Percentiles rank a stretch among this genome's conserved stretches.
phyloP scores from a whole-genome alignment of 2,888 invertebrate species.

The Sinhomidia bicolor region DNA sequence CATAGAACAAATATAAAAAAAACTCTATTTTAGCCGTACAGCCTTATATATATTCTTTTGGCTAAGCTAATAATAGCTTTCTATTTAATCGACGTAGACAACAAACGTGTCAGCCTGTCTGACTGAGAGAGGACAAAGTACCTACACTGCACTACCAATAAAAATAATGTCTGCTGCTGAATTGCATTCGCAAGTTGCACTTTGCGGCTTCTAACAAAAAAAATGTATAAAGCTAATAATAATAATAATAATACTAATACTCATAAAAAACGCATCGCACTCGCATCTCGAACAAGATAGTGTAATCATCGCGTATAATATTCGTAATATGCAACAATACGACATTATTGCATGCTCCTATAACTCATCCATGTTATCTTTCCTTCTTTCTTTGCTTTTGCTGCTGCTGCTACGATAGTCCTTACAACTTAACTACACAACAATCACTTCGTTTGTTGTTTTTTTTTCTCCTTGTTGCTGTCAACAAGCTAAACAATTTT shows the following conservation, averaged over 20 bases:
- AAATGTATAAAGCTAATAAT: neutral
- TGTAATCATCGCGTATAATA: neutral
- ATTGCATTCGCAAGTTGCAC: too few relatives aligned
- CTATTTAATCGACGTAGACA: slow-evolving; percentile 54
- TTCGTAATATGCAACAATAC: neutral
- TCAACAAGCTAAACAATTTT: slow-evolving; percentile 11
- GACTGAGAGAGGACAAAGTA: slow-evolving; percentile 24
- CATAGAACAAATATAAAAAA: too few relatives aligned
- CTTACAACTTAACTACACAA: too few relatives aligned
- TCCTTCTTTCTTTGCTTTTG: neutral
- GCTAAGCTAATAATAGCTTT: slow-evolving; percentile 65
- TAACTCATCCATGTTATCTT: neutral
- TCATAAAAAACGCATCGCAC: neutral
- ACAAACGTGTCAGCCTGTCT: slow-evolving; percentile 45
- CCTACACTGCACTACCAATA: neutral
- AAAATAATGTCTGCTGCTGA: too few relatives aligned
- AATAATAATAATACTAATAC: too few relatives aligned
- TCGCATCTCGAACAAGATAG: neutral
- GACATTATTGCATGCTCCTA: neutral
- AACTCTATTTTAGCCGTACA: too few relatives aligned
- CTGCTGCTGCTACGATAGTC: too few relatives aligned
- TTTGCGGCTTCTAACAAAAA: slow-evolving; percentile 16
- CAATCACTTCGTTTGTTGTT: slow-evolving; percentile 25
- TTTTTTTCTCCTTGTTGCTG: slow-evolving; percentile 5
- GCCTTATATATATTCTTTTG: too few relatives aligned